Evolutionary conservation across 2,113 vertebrate genomes (phyloP).

Genomic region (Peromyscus leucopus): DNA sequence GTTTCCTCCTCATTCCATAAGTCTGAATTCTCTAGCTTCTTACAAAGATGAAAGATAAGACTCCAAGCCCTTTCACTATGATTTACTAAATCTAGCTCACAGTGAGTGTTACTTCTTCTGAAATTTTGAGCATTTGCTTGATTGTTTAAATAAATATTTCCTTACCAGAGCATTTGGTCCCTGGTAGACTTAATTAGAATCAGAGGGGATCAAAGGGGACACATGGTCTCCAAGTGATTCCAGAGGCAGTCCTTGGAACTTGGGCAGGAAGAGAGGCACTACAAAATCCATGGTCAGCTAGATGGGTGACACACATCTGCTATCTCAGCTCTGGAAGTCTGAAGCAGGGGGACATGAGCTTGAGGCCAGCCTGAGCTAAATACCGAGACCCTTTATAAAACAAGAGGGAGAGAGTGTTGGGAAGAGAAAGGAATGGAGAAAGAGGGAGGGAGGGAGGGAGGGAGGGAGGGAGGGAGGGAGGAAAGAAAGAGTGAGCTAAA

Average conservation of each 20-base stretch:
- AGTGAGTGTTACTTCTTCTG: not conserved
- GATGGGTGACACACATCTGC: not conserved
- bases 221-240: not conserved
- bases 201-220: not conserved
- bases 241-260: not conserved
- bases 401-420: not conserved
- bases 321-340: not conserved
- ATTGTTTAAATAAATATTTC: not conserved
- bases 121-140: not conserved
- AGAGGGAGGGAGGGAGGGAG: accelerated
- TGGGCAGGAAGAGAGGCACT: not conserved
- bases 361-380: not conserved
- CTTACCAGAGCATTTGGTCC: not conserved
- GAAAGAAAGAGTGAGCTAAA: not conserved
- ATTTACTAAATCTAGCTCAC: not conserved
- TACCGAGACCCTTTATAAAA: not conserved
- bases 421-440: too few species aligned
- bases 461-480: too few species aligned
- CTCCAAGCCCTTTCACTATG: not conserved
- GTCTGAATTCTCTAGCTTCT: not conserved
- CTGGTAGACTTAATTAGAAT: not conserved
- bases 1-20: not conserved
- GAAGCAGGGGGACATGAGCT: not conserved
- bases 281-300: not conserved
- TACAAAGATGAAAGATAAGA: not conserved